These are phyloP conservation scores for Babylonia areolata DNA, from an alignment of 1,140 invertebrate species.

Conservation along the genomic window DNA sequence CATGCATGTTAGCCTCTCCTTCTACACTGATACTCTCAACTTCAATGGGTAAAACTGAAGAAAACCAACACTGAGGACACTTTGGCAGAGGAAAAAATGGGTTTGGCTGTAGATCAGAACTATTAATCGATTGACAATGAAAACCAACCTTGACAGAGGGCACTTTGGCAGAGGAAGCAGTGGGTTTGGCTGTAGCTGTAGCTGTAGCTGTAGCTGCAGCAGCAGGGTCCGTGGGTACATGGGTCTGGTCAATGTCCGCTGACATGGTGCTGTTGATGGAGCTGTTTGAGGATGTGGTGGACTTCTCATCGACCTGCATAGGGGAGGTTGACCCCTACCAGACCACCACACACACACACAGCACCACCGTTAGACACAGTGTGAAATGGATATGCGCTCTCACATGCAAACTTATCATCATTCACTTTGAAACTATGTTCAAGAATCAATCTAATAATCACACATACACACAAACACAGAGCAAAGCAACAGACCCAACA, in stretches of 20 bases:
- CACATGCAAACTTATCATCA: no score
- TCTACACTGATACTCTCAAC: no score
- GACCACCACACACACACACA: not conserved
- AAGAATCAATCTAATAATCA: no score
- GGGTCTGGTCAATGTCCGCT: not conserved
- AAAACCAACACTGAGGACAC: no score
- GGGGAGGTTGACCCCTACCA: slow-evolving; percentile 33
- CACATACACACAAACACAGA: not conserved
- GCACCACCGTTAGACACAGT: not conserved
- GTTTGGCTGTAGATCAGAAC: no score
- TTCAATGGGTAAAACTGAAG: no score
- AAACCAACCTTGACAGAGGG: not conserved
- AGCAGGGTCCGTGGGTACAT: not conserved
- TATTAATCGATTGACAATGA: no score
- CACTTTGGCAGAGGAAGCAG: not conserved
- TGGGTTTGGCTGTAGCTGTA: not conserved
- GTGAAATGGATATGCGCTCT: no score
- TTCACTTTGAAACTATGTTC: no score
- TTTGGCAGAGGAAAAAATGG: no score
- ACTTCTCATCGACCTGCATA: slow-evolving; percentile 42
- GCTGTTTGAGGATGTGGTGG: slow-evolving; percentile 12
- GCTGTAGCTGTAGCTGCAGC: not conserved
- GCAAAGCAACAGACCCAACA: no score
- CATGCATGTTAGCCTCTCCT: no score
- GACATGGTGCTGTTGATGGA: not conserved